Percentiles rank a stretch among this genome's conserved stretches.
phyloP scores from a whole-genome alignment of 2,113 vertebrate species.

The Ictidomys tridecemlineatus region DNA sequence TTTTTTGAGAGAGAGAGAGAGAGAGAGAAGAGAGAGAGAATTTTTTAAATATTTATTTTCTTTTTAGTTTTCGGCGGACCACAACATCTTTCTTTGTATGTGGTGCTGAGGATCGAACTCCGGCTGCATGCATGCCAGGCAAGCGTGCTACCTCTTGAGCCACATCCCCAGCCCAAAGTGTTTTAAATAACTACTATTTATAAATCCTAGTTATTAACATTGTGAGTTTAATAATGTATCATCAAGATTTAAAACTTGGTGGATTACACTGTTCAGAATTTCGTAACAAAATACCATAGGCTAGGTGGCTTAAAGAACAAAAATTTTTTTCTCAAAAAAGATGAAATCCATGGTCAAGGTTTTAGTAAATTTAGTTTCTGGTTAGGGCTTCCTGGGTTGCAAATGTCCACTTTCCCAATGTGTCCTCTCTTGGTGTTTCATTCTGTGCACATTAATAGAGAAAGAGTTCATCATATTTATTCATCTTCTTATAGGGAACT shows the following conservation, averaged over 20 bases:
- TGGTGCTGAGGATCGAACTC: too few relatives aligned
- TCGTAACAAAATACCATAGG: neutral
- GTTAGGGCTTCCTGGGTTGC: neutral
- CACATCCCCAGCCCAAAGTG: neutral
- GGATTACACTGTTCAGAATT: neutral
- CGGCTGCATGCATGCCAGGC: too few relatives aligned
- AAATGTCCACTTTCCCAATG: accelerated
- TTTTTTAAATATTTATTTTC: too few relatives aligned
- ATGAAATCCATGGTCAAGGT: neutral
- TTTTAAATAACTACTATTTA: constrained; percentile 11
- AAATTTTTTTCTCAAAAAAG: neutral
- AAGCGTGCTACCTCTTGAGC: too few relatives aligned
- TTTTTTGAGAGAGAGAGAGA: too few relatives aligned
- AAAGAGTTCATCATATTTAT: neutral
- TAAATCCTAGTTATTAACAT: neutral
- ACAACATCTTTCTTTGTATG: too few relatives aligned
- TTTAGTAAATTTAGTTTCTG: neutral
- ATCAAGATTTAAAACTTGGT: constrained; percentile 10
- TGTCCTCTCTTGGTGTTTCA: neutral
- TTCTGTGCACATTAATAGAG: neutral
- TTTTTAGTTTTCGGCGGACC: too few relatives aligned
- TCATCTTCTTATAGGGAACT: neutral
- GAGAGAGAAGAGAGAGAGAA: too few relatives aligned
- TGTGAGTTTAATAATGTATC: neutral
- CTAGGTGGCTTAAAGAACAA: neutral